Base-by-base conservation (phyloP, 1,140 invertebrate genomes). In the Drosophila neocordata region DNA sequence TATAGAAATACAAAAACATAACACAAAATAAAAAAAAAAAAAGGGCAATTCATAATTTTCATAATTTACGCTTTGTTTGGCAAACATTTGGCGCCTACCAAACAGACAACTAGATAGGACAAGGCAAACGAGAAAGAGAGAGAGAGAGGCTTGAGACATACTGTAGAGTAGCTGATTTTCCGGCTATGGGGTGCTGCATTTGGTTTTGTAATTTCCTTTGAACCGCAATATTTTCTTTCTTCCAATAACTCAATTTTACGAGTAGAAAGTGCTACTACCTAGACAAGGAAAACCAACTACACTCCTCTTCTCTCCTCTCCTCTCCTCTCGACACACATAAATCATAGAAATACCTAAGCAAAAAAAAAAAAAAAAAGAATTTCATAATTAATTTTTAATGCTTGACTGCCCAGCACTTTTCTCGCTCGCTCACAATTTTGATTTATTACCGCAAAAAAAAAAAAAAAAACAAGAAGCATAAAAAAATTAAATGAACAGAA, bases 61-160 rank as follows among this genome's bases (percentile, higher is more conserved):
- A 90, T 90, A 90, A 90, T 90, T 90, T 90, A 90, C 87, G 82
- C 76, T 87, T 90, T 90, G 87, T 90, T 90, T 90, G 73, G 69
- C 87, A 83, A 90, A 90, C 82, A 90, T 87, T 89, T 90, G 79
- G 79, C 79, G 83, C 73, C 71, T 80, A 61, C 61, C 38, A 53
- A 37, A 55, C 13, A 66, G 20, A 0, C 7, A 44, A 5, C 5
- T 22, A n/a, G 9, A 2, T 11, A 55, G n/a, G 24, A 31, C 24
- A 13, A 24, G 22, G 22, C 2, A 4, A 24, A 4, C 2, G 22
- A 24, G 22, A 44, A 6, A 31, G 22, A 24, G 22, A 24, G 22
- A 24, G 22, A 24, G 22, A 44, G 6, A 31, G 24, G 13, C 4
- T 12, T 12, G 35, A 37, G 35, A 11, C 9, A 37, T 2, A 13